Percentiles rank a stretch among this genome's conserved stretches.
Conservation (phyloP, 2,888 invertebrate genomes). For the Ormia ochracea region DNA sequence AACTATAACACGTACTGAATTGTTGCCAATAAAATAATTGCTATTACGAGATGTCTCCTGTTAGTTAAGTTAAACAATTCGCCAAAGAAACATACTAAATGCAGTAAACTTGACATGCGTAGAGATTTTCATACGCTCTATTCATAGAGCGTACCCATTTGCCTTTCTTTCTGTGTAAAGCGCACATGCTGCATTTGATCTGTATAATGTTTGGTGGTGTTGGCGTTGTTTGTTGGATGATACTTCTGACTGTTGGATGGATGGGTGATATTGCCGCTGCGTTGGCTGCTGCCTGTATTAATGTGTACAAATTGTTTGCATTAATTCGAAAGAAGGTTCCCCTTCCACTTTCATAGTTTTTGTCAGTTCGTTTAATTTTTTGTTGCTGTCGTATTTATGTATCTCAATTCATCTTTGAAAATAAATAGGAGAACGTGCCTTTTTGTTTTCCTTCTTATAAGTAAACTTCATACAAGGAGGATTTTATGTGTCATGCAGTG, state of each 20-base stretch:
- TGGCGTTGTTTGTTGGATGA: conserved; percentile 43
- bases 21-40: no score
- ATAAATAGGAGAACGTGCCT: conserved; percentile 57
- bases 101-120: no score
- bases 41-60: no score
- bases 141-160: no score
- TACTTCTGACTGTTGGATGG: conserved; percentile 28
- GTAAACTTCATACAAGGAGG: conserved; percentile 8
- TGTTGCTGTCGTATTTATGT: conserved; percentile 11
- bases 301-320: conserved; percentile 49
- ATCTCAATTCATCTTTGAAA: conserved; percentile 56
- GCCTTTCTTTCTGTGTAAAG: not conserved
- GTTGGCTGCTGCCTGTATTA: conserved; percentile 35
- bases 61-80: no score
- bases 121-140: no score
- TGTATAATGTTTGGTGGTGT: conserved; percentile 56
- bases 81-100: no score
- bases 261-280: conserved; percentile 20
- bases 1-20: no score
- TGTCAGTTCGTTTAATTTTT: conserved; percentile 17
- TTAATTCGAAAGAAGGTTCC: conserved; percentile 26
- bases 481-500: conserved; percentile 10
- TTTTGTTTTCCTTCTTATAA: conserved; percentile 21
- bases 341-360: conserved; percentile 8
- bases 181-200: conserved; percentile 28